Conservation (phyloP, 2,888 invertebrate species). For the Amorpha juglandis region DNA sequence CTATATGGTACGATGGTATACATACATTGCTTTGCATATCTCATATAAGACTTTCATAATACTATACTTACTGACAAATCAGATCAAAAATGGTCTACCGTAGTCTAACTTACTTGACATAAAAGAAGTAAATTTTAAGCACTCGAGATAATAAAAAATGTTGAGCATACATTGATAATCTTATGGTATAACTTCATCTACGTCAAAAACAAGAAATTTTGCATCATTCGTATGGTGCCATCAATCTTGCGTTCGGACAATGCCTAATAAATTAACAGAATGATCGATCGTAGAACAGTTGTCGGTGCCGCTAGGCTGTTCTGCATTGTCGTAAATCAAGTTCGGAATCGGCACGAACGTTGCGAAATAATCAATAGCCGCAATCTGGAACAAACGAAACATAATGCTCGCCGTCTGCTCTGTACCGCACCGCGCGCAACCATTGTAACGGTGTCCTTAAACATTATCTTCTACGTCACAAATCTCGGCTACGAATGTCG, state of each 20-base stretch:
- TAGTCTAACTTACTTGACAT: too few species aligned
- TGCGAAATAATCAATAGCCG: conserved; percentile 44
- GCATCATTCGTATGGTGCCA: conserved; percentile 30
- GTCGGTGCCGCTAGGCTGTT: conserved; percentile 37
- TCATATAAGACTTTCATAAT: too few species aligned
- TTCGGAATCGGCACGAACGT: conserved; percentile 40
- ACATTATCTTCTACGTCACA: conserved; percentile 65
- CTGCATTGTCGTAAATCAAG: conserved; percentile 44
- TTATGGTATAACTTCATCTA: background rate
- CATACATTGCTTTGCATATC: too few species aligned
- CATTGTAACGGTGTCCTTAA: conserved; percentile 48
- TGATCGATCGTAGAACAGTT: conserved; percentile 48
- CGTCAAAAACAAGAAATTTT: background rate
- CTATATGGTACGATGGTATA: too few species aligned
- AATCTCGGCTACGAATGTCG: conserved; percentile 70
- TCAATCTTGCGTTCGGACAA: conserved; percentile 41
- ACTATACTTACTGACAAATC: too few species aligned
- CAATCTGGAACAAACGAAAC: conserved; percentile 26
- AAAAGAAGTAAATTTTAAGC: too few species aligned
- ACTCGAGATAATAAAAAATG: too few species aligned
- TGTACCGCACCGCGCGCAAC: conserved; percentile 32
- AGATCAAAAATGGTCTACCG: too few species aligned
- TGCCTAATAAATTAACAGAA: conserved; percentile 48
- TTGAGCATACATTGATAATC: background rate
- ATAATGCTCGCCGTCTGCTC: conserved; percentile 13